Base-by-base conservation (phyloP, 2,888 invertebrate genomes). In the Boloria selene region DNA sequence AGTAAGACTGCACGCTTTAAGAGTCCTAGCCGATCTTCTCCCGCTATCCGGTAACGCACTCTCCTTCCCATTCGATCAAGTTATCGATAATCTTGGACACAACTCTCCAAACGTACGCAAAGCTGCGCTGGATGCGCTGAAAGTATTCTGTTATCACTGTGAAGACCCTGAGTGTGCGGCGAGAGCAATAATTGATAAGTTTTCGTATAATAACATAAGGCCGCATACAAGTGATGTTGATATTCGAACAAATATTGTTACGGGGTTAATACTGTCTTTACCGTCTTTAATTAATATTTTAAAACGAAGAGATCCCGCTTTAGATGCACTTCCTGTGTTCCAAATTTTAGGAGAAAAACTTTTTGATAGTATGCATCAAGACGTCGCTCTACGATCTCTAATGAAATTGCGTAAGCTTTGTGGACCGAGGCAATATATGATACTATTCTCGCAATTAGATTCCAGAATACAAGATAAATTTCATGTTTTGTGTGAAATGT, bases 11-110 rank as follows among this genome's bases (percentile, higher is more conserved):
- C 96, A 97, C 83, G 96, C 97, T 31, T 88, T 97, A 6, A 88
- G 96, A 61, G 96, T 97, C 10, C 93, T 97, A 47, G 94, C 95
- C 38, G 97, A 97, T 84, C 94, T 97, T 2, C 90, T 97, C 56
- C 96, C 96, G 4, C 94, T 96, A 50, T 93, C 96, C 70, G 94
- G 94, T 51, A 93, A 94, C 59, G 93, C 94, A 61, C 92, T 97
- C 16, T 95, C 97, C 73, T 92, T 93, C 67, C 94, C 95, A 65
- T 95, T 96, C 90, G 94, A 94, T 50, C 95, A 96, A 80, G 91
- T 97, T 61, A 94, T 97, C 42, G 94, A 94, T 73, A 97, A 97
- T 86, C 88, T 97, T 59, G 96, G 97, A 4, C 96, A 97, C 80
- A 93, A 93, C 55, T 96, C 96, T 0, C 96, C 96, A 0, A 96